Base-by-base conservation (phyloP, 2,888 invertebrate genomes). In the Nomada goodeniana region DNA sequence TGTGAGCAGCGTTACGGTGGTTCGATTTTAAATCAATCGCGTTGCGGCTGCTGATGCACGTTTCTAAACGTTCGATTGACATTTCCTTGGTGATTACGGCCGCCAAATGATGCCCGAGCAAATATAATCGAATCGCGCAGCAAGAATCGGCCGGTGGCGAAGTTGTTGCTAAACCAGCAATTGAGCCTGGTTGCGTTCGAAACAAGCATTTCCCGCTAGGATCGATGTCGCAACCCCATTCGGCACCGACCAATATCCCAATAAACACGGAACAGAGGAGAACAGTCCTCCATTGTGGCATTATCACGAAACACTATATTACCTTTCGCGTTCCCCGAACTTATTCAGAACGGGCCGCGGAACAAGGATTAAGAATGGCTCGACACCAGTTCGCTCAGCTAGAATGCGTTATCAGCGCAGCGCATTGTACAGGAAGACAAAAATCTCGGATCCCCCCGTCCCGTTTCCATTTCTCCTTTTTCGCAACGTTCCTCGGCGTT, bases 371-470 rank as follows among this genome's bases (percentile, higher is more conserved):
- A 76, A 82, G 84, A 84, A 86, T 82, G 75, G 63, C 77, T 68
- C 80, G 74, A 83, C 80, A 83, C 80, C 80, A 78, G 75, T 70
- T 50, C 85, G 71, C 70, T 67, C 59, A 69, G 57, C 72, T 70
- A 75, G 75, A 76, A 83, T 78, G 75, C 70, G 82, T 84, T 86
- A 86, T 86, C 86, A 76, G 75, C 60, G 75, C 67, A 20, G 47
- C 50, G 50, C 77, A 87, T 87, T 87, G 85, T 87, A 50, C 87
- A 74, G 77, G 76, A 83, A 87, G 83, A 85, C 79, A 85, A 79
- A 76, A 79, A 83, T 83, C 83, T 87, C 76, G 78, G 68, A 87
- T 86, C 75, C 76, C 68, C 47, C 57, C 57, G 64, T 71, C 50
- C 64, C 64, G 47, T 29, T 72, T 52, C 74, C 61, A 74, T 55